A percentile compares a stretch with the other conserved stretches of the same genome.
Evolutionary conservation across 1,140 invertebrate genomes (phyloP).

Genomic region (Ostrea edulis): DNA sequence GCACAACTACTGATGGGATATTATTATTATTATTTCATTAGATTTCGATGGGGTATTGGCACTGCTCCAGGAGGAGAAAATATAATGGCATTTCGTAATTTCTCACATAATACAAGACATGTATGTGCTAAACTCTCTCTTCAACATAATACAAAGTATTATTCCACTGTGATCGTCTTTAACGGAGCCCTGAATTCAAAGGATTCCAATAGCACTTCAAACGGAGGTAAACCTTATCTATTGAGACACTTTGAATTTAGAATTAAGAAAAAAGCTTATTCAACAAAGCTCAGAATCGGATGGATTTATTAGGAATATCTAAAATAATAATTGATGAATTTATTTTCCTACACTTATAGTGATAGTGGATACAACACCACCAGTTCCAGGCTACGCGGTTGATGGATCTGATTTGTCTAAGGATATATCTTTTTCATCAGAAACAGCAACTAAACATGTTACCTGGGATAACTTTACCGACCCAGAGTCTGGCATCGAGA

Average conservation of each 20-base stretch:
- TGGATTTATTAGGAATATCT: no score
- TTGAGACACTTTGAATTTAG: neutral
- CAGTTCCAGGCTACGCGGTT: slow-evolving; percentile 50
- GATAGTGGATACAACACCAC: slow-evolving; percentile 56
- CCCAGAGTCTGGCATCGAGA: slow-evolving; percentile 55
- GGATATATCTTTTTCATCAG: slow-evolving; percentile 54
- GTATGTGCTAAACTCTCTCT: slow-evolving; percentile 51
- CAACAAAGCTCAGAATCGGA: no score
- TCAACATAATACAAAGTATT: slow-evolving; percentile 63
- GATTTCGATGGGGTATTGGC: slow-evolving; percentile 63
- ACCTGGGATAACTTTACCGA: slow-evolving; percentile 58
- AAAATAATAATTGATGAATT: neutral
- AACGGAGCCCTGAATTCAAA: slow-evolving; percentile 64
- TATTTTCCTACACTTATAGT: slow-evolving; percentile 43
- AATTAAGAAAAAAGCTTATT: no score
- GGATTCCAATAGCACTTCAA: slow-evolving; percentile 51
- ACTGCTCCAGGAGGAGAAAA: slow-evolving; percentile 51
- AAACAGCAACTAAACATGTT: slow-evolving; percentile 46
- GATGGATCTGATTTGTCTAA: slow-evolving; percentile 44
- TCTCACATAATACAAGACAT: slow-evolving; percentile 47
- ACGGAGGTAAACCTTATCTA: slow-evolving; percentile 59
- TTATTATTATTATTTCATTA: slow-evolving; percentile 15
- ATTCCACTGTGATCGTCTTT: slow-evolving; percentile 63
- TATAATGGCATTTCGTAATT: slow-evolving; percentile 55
- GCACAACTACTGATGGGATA: no score